Base-by-base conservation (phyloP, 2,888 invertebrate species). In the Bombyx huttoni region DNA sequence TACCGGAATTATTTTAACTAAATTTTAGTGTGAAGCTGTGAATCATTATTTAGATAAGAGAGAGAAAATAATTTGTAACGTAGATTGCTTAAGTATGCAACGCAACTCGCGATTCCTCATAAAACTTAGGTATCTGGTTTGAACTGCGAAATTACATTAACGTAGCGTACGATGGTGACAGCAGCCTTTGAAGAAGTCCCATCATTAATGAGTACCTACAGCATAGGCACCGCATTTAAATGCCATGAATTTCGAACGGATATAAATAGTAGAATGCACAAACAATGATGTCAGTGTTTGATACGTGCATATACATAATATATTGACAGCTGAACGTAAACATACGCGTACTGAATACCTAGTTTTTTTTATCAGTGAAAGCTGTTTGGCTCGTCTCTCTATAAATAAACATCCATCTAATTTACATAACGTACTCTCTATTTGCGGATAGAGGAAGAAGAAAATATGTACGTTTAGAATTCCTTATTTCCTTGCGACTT, bases 311-410 rank as follows among this genome's bases (percentile, higher is more conserved):
- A 55, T 59, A 55, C 50, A 51, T 56, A 55, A n/a, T 59, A 55
- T 56, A 58, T 61, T 62, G 56, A 57, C 58, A 56, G 56, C 58
- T 58, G 49, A 52, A 54, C 58, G 59, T 61, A 57, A 54, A 57
- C 54, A 46, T 51, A 54, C 48, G 47, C 52, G 52, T 49, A 49
- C 50, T 45, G 35, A 52, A 54, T 54, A 52, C 58, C 52, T 56
- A 56, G 1, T 60, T 56, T 65, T 64, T 72, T 63, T 71, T 75
- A 74, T 70, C 70, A 75, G 80, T 71, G 78, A 84, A 84, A 84
- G 79, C 78, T 61, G 78, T 80, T 84, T 84, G 80, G 82, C 83
- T 68, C 70, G 73, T 69, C 69, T 68, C 62, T 69, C 68, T 77
- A 77, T 75, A 75, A 80, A 82, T 79, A 79, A 72, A 70, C 69